Percentiles rank a stretch among this genome's conserved stretches.
These are phyloP conservation scores for Poicephalus meyeri DNA, from an alignment of 2,113 vertebrate genomes.

Conservation along the genomic window DNA sequence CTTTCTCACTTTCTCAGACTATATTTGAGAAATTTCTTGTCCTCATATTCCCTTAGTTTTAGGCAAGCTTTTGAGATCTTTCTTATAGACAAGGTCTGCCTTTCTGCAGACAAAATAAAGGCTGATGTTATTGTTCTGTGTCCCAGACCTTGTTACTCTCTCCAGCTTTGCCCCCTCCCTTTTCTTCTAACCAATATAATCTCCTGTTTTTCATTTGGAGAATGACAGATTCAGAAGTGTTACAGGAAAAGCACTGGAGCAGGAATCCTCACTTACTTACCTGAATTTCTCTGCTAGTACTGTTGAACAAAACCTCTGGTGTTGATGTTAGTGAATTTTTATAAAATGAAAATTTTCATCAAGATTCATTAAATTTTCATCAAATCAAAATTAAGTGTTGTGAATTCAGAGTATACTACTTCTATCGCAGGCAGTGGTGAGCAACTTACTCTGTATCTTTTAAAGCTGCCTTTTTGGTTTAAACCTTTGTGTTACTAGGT, in stretches of 20 bases:
- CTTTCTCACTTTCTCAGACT: slow-evolving; percentile 9
- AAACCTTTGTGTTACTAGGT: neutral
- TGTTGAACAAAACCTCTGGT: neutral
- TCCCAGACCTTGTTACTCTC: neutral
- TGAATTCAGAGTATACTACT: neutral
- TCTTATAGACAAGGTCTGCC: neutral
- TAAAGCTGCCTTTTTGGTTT: neutral
- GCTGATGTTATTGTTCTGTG: slow-evolving; percentile 6
- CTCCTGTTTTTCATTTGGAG: slow-evolving; percentile 23
- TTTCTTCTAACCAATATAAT: slow-evolving; percentile 14
- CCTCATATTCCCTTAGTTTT: slow-evolving; percentile 2
- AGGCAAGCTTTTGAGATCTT: neutral
- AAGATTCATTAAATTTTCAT: neutral
- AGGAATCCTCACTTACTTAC: neutral
- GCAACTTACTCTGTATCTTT: neutral
- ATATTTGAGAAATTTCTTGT: neutral
- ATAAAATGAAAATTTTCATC: neutral
- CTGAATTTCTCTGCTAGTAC: neutral
- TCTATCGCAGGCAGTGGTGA: neutral
- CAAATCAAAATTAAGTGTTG: neutral
- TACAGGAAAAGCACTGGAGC: neutral
- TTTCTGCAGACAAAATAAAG: neutral
- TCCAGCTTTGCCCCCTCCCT: neutral
- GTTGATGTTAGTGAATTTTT: neutral
- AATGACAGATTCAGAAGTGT: slow-evolving; percentile 1